Base-by-base conservation (phyloP, 2,113 vertebrate species). In the Callionymus lyra region DNA sequence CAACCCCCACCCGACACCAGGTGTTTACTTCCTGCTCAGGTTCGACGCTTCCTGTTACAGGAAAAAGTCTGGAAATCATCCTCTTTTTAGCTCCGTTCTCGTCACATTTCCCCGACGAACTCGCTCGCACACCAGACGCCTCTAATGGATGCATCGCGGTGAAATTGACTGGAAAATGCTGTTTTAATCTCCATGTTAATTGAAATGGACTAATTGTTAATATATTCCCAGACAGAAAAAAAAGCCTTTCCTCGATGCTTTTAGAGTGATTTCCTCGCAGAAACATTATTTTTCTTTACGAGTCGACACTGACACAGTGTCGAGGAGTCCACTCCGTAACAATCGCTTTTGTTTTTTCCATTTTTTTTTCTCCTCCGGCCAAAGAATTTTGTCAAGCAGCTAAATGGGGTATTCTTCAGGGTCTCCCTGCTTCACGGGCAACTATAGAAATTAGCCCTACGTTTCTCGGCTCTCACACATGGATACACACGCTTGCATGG, bases 391-490 rank as follows among this genome's bases (percentile, higher is more conserved):
- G 86, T 85, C 83, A 87, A 80, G 80, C 81, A 86, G 85, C 84
- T 86, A 88, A 97, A 97, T 91, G 81, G 94, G 90, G 87, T 88
- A 91, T 97, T 96, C 90, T 92, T 84, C 88, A 89, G 84, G 89
- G 84, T 89, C 86, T 86, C 77, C 79, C 75, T 86, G 88, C 89
- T 91, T 94, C 91, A 90, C 91, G 85, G 89, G 84, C 92, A 86
- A 95, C 95, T 96, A 97, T 97, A 98, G 95, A 98, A 98, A 98
- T 97, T 98, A 98, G 95, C 92, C 92, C 94, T 95, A 92, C 90
- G 91, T 92, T 93, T 91, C 80, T 90, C 89, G 85, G 92, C 92
- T 93, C 94, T 98, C 92, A 97, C 95, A 98, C 95, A 97, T 97
- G 93, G 95, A 95, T 98, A 95, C 93, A 97, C 95, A 97, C 91